A percentile compares a stretch with the other conserved stretches of the same genome.
These are phyloP conservation scores for Chironomus striatipennis DNA, from an alignment of 1,140 invertebrate species.

Conservation along the genomic window DNA sequence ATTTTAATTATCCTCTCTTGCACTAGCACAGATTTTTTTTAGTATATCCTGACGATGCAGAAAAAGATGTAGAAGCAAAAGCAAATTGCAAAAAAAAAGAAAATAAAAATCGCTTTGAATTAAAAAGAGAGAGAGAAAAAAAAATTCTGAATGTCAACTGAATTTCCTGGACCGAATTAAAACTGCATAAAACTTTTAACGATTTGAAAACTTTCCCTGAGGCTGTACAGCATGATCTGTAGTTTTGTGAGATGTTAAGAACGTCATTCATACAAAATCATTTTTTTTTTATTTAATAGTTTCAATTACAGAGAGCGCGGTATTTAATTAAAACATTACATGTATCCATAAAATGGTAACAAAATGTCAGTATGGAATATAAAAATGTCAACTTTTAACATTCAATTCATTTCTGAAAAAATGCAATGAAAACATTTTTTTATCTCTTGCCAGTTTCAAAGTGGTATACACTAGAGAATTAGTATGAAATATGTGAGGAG, in stretches of 20 bases:
- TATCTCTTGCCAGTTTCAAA: too few relatives aligned
- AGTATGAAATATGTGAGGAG: too few relatives aligned
- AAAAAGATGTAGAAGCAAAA: neutral
- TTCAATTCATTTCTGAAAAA: too few relatives aligned
- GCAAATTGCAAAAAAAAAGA: too few relatives aligned
- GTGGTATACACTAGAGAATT: too few relatives aligned
- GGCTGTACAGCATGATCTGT: too few relatives aligned
- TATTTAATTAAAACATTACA: conserved; percentile 9
- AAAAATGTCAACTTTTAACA: too few relatives aligned
- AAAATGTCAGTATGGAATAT: neutral
- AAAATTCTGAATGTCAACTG: too few relatives aligned
- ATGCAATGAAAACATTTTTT: too few relatives aligned
- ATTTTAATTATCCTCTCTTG: conserved; percentile 1
- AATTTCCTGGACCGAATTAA: too few relatives aligned
- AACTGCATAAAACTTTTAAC: neutral
- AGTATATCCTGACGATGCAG: neutral
- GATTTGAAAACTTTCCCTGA: neutral
- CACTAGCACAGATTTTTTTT: neutral
- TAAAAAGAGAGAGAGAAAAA: too few relatives aligned
- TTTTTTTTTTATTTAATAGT: neutral
- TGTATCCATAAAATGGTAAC: neutral
- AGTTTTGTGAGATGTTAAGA: neutral
- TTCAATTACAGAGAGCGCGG: neutral
- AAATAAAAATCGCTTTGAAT: neutral
- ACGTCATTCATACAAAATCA: neutral